These are phyloP conservation scores for Neolamprologus sp. DNA, from an alignment of 2,113 vertebrate species.

Conservation along the genomic window DNA sequence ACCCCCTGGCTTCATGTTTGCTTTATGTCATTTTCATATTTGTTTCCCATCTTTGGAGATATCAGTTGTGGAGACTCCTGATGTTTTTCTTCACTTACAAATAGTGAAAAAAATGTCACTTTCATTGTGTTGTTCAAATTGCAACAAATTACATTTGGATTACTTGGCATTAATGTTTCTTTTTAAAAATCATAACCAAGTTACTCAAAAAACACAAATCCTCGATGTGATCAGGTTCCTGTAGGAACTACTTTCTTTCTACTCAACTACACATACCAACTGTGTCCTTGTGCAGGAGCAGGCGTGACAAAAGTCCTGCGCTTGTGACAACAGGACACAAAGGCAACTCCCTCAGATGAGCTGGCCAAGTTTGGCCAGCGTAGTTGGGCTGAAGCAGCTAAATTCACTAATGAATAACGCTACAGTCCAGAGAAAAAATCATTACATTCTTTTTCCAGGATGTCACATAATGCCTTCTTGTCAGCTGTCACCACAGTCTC, in stretches of 20 bases:
- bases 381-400: background rate
- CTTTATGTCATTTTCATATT: background rate
- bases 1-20: background rate
- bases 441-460: background rate
- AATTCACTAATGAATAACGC: background rate
- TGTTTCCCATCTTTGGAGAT: background rate
- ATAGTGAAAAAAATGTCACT: background rate
- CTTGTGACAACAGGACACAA: background rate
- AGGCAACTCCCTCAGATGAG: background rate
- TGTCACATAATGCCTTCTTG: background rate
- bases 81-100: background rate
- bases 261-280: background rate
- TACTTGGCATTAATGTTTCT: background rate
- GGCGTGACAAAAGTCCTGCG: background rate
- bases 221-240: background rate
- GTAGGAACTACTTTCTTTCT: background rate
- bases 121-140: background rate
- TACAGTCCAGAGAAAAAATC: background rate
- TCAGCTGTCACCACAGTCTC: background rate
- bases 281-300: background rate
- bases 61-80: background rate
- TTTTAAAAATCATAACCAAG: rapidly evolving
- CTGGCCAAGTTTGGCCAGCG: background rate
- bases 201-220: background rate
- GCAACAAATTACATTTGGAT: background rate